These are phyloP conservation scores for Mastomys natalensis DNA, from an alignment of 2,113 vertebrate species.

Conservation along the genomic window DNA sequence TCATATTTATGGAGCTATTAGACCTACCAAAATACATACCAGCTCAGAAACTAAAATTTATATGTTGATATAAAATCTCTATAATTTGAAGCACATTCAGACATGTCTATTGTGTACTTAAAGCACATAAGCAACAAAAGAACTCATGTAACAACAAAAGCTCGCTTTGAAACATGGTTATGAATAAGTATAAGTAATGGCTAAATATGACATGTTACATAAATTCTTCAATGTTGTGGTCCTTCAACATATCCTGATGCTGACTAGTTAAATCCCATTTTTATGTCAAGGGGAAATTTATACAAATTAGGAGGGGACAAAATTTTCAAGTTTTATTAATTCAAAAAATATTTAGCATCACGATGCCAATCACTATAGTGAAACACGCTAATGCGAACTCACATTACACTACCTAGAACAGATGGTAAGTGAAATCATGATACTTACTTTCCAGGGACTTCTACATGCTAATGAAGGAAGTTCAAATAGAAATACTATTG, in stretches of 20 bases:
- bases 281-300: not conserved
- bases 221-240: not conserved
- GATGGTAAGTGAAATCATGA: not conserved
- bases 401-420: not conserved
- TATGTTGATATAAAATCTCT: not conserved
- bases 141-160: not conserved
- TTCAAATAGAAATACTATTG: not conserved
- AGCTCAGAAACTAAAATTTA: not conserved
- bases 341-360: not conserved
- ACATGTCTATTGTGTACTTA: not conserved
- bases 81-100: not conserved
- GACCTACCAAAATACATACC: not conserved
- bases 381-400: not conserved
- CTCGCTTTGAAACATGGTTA: not conserved
- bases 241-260: not conserved
- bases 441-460: not conserved
- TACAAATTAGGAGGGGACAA: not conserved
- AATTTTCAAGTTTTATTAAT: conserved; percentile 28
- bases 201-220: not conserved
- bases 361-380: not conserved
- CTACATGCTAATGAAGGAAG: not conserved
- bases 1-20: not conserved
- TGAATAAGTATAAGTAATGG: not conserved
- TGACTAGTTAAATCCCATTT: not conserved
- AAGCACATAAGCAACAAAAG: not conserved